Percentiles rank a stretch among this genome's conserved stretches.
Conservation (phyloP, 2,797 vertebrate genomes). For the Lithobates sylvaticus region DNA sequence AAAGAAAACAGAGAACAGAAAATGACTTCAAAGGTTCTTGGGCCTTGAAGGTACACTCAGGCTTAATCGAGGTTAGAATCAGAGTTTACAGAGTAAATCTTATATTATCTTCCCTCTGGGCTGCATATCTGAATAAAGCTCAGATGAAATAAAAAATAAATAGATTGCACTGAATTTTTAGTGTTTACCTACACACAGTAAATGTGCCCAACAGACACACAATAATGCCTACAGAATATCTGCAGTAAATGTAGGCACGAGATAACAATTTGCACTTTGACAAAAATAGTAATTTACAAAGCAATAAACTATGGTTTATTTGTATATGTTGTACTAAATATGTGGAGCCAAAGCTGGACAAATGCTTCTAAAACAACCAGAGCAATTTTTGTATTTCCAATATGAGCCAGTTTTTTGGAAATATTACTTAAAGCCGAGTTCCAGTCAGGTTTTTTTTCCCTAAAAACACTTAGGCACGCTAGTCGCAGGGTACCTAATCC, state of each 20-base stretch:
- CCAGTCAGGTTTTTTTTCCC: too few species aligned
- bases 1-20: slow-evolving; percentile 50
- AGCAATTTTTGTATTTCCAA: too few species aligned
- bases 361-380: background rate
- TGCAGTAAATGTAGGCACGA: background rate
- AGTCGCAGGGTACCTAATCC: too few species aligned
- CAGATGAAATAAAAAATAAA: slow-evolving; percentile 43
- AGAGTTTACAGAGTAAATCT: slow-evolving; percentile 53
- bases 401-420: too few species aligned
- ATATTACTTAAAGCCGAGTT: too few species aligned
- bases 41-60: slow-evolving; percentile 36
- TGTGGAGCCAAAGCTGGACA: background rate
- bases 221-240: background rate
- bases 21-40: slow-evolving; percentile 54
- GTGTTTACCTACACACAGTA: slow-evolving; percentile 2
- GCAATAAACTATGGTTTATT: background rate
- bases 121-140: slow-evolving; percentile 21
- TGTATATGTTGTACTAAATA: background rate
- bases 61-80: slow-evolving; percentile 54
- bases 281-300: background rate
- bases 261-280: background rate
- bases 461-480: too few species aligned
- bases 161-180: slow-evolving; percentile 17
- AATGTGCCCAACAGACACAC: background rate
- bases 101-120: slow-evolving; percentile 44